Evolutionary conservation across 2,888 invertebrate genomes (phyloP), one percentile per base, ranked within the genome.

Genomic region (Pseudococcus viburni): DNA sequence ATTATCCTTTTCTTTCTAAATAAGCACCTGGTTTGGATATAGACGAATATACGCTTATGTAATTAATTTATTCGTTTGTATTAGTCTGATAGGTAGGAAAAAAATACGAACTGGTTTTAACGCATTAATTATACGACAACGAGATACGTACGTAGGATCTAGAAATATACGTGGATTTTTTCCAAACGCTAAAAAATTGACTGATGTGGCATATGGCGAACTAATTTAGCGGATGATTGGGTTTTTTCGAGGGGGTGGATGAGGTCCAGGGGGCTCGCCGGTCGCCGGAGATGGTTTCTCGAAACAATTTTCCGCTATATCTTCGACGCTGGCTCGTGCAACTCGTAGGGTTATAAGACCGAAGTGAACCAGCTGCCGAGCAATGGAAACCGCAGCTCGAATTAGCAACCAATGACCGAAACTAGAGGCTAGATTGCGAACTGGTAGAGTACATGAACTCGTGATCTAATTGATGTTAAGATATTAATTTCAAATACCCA

Each of bases 401-500:
- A 42, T 80, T 42, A 46, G 80, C 80, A 33, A 80, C n/a, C 80
- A 80, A 9, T 42, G 80, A 80, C 80, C 80, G 80, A 80, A 80
- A 46, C 39, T 80, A 19, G 8, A n/a, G 42, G n/a, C 42, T 17
- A 73, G 15, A 73, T 5, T 73, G 33, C 68, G 1, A 22, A 33
- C 22, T 11, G 22, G 11, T 6, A 5, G 12, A 12, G 26, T 33
- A 26, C 68, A 42, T 80, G 42, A 42, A 80, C 80, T 80, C 80
- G 80, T 80, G 68, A 73, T 80, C 80, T 80, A 80, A 80, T 80
- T 80, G 80, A 80, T 42, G 80, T 42, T 39, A n/a, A 80, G 80
- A 22, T 80, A 80, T 80, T 80, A 80, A 80, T 80, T 80, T 80
- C 80, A 33, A 80, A 80, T 80, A 80, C 42, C 42, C 42, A 80